A percentile compares a stretch with the other conserved stretches of the same genome.
These are phyloP conservation scores for Sitobion miscanthi DNA, from an alignment of 1,140 invertebrate genomes.

Conservation along the genomic window DNA sequence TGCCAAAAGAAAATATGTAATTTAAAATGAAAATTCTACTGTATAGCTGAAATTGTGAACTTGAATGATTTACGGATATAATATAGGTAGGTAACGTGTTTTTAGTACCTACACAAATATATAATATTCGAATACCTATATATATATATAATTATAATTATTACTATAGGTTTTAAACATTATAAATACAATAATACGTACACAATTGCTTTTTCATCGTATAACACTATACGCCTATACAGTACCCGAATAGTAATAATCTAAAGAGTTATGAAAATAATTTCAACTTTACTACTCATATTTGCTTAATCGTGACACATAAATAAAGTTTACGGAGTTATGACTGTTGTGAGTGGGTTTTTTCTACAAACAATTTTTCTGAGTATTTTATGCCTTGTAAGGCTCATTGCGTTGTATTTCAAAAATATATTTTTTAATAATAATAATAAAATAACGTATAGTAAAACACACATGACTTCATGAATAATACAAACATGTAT, in stretches of 20 bases:
- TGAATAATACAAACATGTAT: constrained; percentile 29
- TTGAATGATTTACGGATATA: background rate
- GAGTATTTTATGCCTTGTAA: background rate
- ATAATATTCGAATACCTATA: background rate
- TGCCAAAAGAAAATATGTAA: background rate
- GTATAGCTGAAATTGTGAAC: background rate
- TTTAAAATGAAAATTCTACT: background rate
- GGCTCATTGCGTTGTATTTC: background rate
- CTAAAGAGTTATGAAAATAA: background rate
- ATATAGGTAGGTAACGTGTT: background rate
- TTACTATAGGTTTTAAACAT: background rate
- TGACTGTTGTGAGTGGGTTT: background rate
- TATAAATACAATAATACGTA: background rate
- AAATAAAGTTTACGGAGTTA: background rate
- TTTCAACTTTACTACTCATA: background rate
- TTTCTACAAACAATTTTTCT: background rate
- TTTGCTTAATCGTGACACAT: background rate
- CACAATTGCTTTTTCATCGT: background rate
- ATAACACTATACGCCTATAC: background rate
- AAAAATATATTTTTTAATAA: background rate
- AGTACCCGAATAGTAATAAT: background rate
- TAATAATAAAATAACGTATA: background rate
- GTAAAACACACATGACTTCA: background rate
- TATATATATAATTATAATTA: background rate
- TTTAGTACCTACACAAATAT: background rate